Evolutionary conservation across 2,797 vertebrate species (phyloP).

Genomic region (Microchirus variegatus): DNA sequence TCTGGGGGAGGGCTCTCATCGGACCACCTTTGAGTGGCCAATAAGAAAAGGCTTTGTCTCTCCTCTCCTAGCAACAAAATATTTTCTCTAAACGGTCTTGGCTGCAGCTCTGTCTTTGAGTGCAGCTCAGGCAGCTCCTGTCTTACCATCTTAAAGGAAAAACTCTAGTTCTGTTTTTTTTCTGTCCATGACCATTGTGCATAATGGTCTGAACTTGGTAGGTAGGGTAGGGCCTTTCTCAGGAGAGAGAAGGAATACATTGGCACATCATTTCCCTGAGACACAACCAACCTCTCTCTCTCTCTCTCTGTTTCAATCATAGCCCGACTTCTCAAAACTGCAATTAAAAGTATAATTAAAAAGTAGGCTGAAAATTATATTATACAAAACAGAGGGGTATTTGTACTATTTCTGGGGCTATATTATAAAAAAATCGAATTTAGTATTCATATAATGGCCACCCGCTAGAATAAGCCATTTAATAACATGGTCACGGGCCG

Average conservation of each 20-base stretch:
- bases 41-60: slow-evolving; percentile 81
- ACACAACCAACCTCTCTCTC: slow-evolving; percentile 64
- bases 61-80: slow-evolving; percentile 96
- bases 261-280: slow-evolving; percentile 74
- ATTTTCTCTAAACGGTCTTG: slow-evolving; percentile 76
- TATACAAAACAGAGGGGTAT: too few species aligned
- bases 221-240: slow-evolving; percentile 79
- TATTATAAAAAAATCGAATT: too few species aligned
- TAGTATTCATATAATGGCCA: too few species aligned
- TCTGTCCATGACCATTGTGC: slow-evolving; percentile 75
- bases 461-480: too few species aligned
- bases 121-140: slow-evolving; percentile 75
- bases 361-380: too few species aligned
- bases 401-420: too few species aligned
- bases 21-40: slow-evolving; percentile 82
- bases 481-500: too few species aligned
- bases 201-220: slow-evolving; percentile 84
- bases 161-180: slow-evolving; percentile 70
- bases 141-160: slow-evolving; percentile 84
- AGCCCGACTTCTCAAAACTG: slow-evolving; percentile 8
- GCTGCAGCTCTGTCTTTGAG: slow-evolving; percentile 63
- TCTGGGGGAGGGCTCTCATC: slow-evolving; percentile 75
- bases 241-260: slow-evolving; percentile 78
- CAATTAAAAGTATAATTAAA: not conserved
- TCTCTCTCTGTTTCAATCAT: slow-evolving; percentile 39